Conservation (phyloP, 2,113 vertebrate genomes). For the Calidris pugnax region DNA sequence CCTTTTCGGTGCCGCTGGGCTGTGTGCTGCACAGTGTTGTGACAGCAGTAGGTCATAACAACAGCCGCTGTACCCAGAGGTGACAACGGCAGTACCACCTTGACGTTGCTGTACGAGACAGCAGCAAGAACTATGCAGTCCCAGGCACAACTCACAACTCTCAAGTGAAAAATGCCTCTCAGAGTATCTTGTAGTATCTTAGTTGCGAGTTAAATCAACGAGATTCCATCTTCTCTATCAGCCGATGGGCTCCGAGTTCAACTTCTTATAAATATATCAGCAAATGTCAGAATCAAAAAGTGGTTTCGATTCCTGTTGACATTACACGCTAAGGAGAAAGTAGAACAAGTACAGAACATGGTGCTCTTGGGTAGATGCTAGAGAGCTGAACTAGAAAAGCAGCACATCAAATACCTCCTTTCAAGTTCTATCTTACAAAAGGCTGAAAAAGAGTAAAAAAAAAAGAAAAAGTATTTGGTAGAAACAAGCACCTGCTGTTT, state of each 20-base stretch:
- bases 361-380: neutral
- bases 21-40: neutral
- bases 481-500: constrained; percentile 53
- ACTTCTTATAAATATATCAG: neutral
- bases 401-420: neutral
- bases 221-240: neutral
- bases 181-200: neutral
- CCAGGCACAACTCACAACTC: neutral
- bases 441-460: neutral
- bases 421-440: neutral
- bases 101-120: neutral
- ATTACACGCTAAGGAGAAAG: neutral
- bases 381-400: neutral
- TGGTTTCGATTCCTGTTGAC: neutral
- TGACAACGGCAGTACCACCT: neutral
- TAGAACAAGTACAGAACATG: neutral
- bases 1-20: neutral
- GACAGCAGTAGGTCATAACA: neutral
- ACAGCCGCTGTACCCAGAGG: neutral
- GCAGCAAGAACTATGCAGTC: neutral
- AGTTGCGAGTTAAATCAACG: neutral
- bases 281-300: neutral
- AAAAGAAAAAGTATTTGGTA: neutral
- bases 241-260: neutral
- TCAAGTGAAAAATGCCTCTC: neutral